Base-by-base conservation (phyloP, 1,140 invertebrate species). In the Homarus americanus region DNA sequence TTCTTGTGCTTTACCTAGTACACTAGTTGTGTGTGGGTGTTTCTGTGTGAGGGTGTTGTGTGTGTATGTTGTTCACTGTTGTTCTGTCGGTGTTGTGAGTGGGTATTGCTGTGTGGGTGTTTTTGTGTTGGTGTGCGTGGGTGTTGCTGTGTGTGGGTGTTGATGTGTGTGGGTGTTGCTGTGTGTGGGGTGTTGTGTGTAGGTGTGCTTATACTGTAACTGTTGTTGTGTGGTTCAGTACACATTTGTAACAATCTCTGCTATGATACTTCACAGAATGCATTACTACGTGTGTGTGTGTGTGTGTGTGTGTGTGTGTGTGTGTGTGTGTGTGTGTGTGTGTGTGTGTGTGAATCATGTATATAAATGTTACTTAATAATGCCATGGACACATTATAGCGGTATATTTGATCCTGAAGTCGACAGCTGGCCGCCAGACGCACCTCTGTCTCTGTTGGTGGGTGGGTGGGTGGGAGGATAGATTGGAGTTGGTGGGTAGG, bases 261-360 rank as follows among this genome's bases (percentile, higher is more conserved):
- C n/a, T 66, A n/a, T 66, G 63, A n/a, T n/a, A n/a, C n/a, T n/a
- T n/a, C n/a, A n/a, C n/a, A n/a, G n/a, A n/a, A n/a, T n/a, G n/a
- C n/a, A n/a, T n/a, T 49, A 15, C n/a, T 66, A n/a, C 32, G 63
- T 66, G 63, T 66, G 53, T 66, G 63, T 66, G 63, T 66, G 63
- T 66, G 63, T 66, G 63, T 66, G 63, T 66, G 63, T 66, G 63
- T 66, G 9, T 2, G 28, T 66, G 63, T 5, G 12, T 66, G 63
- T 66, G 63, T 66, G 53, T 58, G 53, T 3, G 53, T 58, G 53
- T 58, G 53, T 49, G 44, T 49, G 44, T 49, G 44, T 49, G 12
- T 49, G 44, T 49, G 44, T 69, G 66, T 69, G 66, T 69, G 66
- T 69, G 66, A 49, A 9, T 69, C 44, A 49, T 7, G 5, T 49